phyloP scores from a whole-genome alignment of 2,797 vertebrate species.

The Cheirogaleus major region DNA sequence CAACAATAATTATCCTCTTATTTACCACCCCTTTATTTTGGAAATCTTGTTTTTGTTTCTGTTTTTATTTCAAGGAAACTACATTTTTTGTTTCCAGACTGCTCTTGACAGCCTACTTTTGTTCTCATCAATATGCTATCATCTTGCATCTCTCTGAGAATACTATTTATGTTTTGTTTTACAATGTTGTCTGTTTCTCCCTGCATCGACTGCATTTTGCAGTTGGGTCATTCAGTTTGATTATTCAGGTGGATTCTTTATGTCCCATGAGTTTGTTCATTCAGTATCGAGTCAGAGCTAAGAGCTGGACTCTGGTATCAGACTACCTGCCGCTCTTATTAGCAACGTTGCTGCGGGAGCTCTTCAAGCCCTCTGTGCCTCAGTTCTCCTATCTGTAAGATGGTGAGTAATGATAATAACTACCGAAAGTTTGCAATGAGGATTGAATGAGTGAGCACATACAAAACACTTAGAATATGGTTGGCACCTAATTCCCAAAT shows the following conservation, averaged over 20 bases:
- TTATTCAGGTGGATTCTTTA: constrained; percentile 7
- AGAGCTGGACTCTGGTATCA: neutral
- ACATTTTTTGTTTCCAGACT: neutral
- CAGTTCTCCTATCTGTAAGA: neutral
- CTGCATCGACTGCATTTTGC: neutral
- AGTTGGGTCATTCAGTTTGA: neutral
- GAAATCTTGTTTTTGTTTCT: constrained; percentile 43
- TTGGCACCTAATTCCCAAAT: neutral
- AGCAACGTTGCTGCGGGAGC: neutral
- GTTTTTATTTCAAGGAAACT: constrained; percentile 38
- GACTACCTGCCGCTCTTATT: neutral
- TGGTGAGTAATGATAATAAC: neutral
- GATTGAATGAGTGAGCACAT: neutral
- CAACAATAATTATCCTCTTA: constrained; percentile 11
- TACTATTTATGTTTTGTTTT: neutral
- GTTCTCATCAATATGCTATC: neutral
- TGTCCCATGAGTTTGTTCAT: neutral
- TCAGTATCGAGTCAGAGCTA: neutral
- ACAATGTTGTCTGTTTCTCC: neutral
- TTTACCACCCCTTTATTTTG: neutral
- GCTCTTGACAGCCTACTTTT: constrained; percentile 26
- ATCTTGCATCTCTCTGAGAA: constrained; percentile 14
- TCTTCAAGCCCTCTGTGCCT: neutral
- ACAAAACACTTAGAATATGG: neutral
- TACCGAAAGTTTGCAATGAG: neutral